Evolutionary conservation across 2,797 vertebrate genomes (phyloP), one percentile per base, ranked within the genome.

Genomic region (Molossus alvarezi): DNA sequence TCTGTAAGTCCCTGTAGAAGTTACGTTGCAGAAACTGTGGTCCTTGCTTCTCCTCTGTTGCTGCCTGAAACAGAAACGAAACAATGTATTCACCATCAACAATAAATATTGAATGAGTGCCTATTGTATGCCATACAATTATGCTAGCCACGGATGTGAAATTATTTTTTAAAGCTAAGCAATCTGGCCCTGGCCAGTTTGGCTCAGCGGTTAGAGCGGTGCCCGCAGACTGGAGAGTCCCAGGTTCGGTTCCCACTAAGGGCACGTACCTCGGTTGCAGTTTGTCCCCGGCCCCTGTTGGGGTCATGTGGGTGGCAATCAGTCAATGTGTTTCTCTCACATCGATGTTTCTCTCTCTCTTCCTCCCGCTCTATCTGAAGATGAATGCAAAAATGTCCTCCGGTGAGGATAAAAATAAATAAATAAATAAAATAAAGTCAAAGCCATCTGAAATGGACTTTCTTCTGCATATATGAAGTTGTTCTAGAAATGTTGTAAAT

Each of bases 401-500:
- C 33, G 33, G 33, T 33, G 33, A 33, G 33, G 33, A 33, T 33
- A 33, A 33, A 33, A 33, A 33, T 33, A 33, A 33, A 33, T 33
- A 33, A 33, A 33, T 33, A 33, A 33, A 33, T 33, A 33, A 33
- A 33, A 33, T 33, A 33, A 90, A 89, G 41, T 29, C 80, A 67
- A 72, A 72, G n/a, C 20, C 18, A 88, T 79, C 71, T 23, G 18
- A 79, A 82, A 71, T 71, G 2, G 48, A 37, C 45, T 77, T 92
- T 73, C 33, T 71, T 92, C 41, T 12, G 14, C 13, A 55, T 90
- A 25, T 73, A 73, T 62, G 25, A 84, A 80, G 60, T 83, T n/a
- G 25, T 41, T 41, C 33, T 79, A 73, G 33, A 93, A 92, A 88
- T 69, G n/a, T 21, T 86, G 11, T 80, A 55, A 69, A 67, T 87